These are phyloP conservation scores for Drosophila paramelanica DNA, from an alignment of 2,888 invertebrate species.

Conservation along the genomic window DNA sequence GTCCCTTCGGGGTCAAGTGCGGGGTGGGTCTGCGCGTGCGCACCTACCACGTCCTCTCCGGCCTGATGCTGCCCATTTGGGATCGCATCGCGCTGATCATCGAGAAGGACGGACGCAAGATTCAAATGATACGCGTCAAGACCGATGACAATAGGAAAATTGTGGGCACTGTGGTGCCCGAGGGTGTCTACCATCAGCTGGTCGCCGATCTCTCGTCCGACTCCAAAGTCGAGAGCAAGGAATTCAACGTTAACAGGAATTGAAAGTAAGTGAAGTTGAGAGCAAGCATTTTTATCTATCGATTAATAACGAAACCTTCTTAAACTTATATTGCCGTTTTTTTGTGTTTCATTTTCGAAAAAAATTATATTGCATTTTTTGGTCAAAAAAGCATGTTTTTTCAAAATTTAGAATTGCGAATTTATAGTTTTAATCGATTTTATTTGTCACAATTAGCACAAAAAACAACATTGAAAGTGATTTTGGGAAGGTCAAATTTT, in stretches of 20 bases:
- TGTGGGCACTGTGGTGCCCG: conserved; percentile 96
- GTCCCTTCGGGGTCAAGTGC: conserved; percentile 92
- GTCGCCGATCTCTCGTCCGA: conserved; percentile 91
- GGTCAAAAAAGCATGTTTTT: no score
- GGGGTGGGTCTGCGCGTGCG: conserved; percentile 96
- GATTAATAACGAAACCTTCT: background rate
- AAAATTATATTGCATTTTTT: no score
- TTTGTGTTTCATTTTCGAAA: no score
- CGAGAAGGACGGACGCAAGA: conserved; percentile 92
- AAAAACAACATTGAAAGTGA: no score
- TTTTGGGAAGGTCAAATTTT: no score
- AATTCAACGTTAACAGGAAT: conserved; percentile 2
- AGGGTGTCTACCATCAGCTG: conserved; percentile 92
- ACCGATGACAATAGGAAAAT: conserved; percentile 94
- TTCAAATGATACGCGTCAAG: conserved; percentile 98
- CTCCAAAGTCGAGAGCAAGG: conserved; percentile 87
- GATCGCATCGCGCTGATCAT: conserved; percentile 95
- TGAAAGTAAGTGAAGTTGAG: background rate
- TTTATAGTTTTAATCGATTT: no score
- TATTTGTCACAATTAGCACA: no score
- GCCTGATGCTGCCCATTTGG: conserved; percentile 99
- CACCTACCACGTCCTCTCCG: conserved; percentile 96
- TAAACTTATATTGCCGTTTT: background rate
- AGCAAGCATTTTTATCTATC: background rate
- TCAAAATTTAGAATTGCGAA: no score